phyloP scores from a whole-genome alignment of 1,140 invertebrate genomes.

The Apis laboriosa region DNA sequence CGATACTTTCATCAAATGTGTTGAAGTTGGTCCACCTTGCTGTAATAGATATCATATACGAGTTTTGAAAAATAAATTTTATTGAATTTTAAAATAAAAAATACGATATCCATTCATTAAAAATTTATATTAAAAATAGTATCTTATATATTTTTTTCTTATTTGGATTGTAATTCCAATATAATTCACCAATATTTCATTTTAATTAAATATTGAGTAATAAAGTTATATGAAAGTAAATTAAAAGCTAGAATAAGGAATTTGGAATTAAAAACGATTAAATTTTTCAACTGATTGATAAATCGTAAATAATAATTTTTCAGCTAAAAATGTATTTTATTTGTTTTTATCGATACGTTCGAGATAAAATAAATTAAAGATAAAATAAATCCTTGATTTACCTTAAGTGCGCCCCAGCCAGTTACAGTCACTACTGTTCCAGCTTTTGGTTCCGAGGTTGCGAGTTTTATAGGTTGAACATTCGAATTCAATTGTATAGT shows the following conservation, averaged over 20 bases:
- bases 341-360: background rate
- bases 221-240: background rate
- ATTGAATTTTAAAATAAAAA: too few relatives aligned
- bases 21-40: constrained; percentile 1
- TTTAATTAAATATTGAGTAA: background rate
- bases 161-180: too few relatives aligned
- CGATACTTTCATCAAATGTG: constrained; percentile 70
- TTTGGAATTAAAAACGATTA: background rate
- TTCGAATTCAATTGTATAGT: constrained; percentile 48
- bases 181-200: too few relatives aligned
- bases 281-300: too few relatives aligned
- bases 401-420: constrained; percentile 82
- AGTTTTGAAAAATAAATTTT: background rate
- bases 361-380: background rate
- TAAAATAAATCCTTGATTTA: background rate
- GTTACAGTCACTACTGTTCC: constrained; percentile 77
- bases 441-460: constrained; percentile 30
- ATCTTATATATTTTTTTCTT: too few relatives aligned
- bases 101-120: too few relatives aligned
- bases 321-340: background rate
- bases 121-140: too few relatives aligned
- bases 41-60: background rate
- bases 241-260: background rate
- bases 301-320: background rate
- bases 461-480: constrained; percentile 54